Base-by-base conservation (phyloP, 2,888 invertebrate species). In the Itoplectis maculator region DNA sequence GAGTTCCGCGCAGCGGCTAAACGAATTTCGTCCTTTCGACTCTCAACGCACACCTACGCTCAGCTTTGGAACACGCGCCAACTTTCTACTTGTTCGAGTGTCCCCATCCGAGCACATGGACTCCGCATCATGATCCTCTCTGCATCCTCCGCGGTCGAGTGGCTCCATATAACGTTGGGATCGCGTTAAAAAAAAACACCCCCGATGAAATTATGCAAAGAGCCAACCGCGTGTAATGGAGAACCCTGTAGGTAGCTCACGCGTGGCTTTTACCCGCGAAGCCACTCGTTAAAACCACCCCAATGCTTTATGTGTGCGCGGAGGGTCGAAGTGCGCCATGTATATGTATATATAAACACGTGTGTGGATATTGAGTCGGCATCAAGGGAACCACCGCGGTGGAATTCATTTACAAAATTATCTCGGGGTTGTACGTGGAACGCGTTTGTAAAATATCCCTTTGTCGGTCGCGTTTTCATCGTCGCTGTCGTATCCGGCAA, bases 401-500 rank as follows among this genome's bases (percentile, higher is more conserved):
- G 45, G 42, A 81, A 77, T 77, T 77, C 45, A 77, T 77, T 77
- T 73, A 45, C 51, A 68, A 73, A 79, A 81, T 77, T 81, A 73
- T 45, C 54, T 68, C 42, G 35, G n/a, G 20, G 8, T 47, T 0
- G 45, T 59, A 77, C 73, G 73, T 63, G 73, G n/a, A 73, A 61
- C 37, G 8, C 7, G 29, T 66, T 76, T 72, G 42, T 18, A 35
- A 45, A 49, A 35, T 51, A n/a, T 37, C 7, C 68, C 40, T 68
- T 51, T 51, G 9, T 20, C 15, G 18, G 18, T n/a, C 23, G 35
- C 23, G 23, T 56, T 56, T 56, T 35, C 0, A 29, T 56, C n/a
- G 29, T 56, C 13, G 23, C 23, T 8, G 20, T 18, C 15, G n/a
- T 49, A 18, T 18, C 15, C n/a, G 18, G 0, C 49, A 0, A 18